A percentile compares a stretch with the other conserved stretches of the same genome.
These are phyloP conservation scores for Pristionchus japonicus DNA, from an alignment of 2,888 invertebrate genomes.

Conservation along the genomic window DNA sequence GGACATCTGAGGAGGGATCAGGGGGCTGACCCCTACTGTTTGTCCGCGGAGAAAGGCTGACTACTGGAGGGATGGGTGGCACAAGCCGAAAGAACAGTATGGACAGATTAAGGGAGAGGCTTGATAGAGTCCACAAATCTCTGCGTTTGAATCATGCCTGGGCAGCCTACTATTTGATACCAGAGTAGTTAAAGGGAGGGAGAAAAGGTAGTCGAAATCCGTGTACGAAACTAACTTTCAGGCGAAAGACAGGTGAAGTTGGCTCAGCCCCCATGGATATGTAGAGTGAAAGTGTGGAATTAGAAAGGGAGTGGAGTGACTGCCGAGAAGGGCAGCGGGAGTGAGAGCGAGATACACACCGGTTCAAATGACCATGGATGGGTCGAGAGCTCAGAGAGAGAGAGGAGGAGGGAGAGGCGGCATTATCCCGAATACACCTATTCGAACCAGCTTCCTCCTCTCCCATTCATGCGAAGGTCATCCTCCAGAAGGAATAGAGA, in stretches of 20 bases:
- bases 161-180: no score
- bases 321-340: background rate
- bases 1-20: background rate
- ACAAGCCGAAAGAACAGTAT: background rate
- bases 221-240: background rate
- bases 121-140: no score
- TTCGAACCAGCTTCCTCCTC: conserved; percentile 28
- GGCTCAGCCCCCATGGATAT: background rate
- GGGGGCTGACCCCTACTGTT: conserved; percentile 32
- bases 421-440: background rate
- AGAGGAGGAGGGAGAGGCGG: background rate
- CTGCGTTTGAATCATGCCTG: no score
- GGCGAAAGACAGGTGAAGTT: conserved; percentile 14
- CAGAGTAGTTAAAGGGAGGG: background rate
- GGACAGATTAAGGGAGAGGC: background rate
- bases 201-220: background rate
- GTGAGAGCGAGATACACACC: conserved; percentile 20
- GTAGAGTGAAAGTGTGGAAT: conserved; percentile 39
- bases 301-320: conserved; percentile 11
- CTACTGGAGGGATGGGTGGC: background rate
- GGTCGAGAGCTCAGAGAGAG: conserved; percentile 10
- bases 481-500: background rate
- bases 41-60: background rate
- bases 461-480: conserved; percentile 36
- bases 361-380: conserved; percentile 37